phyloP scores from a whole-genome alignment of 1,140 invertebrate genomes.

The Aphelenchoides avenae region DNA sequence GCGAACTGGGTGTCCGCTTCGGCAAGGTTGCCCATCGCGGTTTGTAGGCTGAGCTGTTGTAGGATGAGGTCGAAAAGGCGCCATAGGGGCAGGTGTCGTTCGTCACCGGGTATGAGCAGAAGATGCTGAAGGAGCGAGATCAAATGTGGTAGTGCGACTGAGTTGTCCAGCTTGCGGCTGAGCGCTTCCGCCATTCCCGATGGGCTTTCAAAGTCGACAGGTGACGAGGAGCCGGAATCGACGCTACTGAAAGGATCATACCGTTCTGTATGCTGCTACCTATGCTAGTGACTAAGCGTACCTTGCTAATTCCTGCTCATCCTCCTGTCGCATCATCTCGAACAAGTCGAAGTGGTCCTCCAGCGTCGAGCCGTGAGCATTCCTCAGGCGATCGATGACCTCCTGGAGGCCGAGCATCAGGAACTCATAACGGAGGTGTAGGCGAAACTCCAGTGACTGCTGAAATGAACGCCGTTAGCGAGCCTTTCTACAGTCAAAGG shows the following conservation, averaged over 20 bases:
- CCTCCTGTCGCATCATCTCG: conserved; percentile 93
- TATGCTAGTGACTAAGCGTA: conserved; percentile 11
- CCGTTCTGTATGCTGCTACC: not conserved
- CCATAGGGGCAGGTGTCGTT: conserved; percentile 82
- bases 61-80: conserved; percentile 84
- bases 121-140: conserved; percentile 85
- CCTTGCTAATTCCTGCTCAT: conserved; percentile 75
- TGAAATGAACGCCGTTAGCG: too few relatives aligned
- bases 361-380: conserved; percentile 37
- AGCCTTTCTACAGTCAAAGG: too few relatives aligned
- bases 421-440: conserved; percentile 91
- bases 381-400: conserved; percentile 69
- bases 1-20: conserved; percentile 78
- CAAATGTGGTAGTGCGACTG: conserved; percentile 85
- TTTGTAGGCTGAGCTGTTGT: conserved; percentile 90
- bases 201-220: conserved; percentile 90
- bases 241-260: conserved; percentile 25
- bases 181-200: conserved; percentile 87
- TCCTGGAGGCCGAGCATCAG: conserved; percentile 78
- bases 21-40: conserved; percentile 71
- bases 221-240: conserved; percentile 60
- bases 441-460: conserved; percentile 86
- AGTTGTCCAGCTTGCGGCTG: conserved; percentile 81
- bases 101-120: conserved; percentile 80
- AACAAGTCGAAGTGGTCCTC: conserved; percentile 79